Conservation (phyloP, 2,113 vertebrate species). For the Polypterus senegalus region DNA sequence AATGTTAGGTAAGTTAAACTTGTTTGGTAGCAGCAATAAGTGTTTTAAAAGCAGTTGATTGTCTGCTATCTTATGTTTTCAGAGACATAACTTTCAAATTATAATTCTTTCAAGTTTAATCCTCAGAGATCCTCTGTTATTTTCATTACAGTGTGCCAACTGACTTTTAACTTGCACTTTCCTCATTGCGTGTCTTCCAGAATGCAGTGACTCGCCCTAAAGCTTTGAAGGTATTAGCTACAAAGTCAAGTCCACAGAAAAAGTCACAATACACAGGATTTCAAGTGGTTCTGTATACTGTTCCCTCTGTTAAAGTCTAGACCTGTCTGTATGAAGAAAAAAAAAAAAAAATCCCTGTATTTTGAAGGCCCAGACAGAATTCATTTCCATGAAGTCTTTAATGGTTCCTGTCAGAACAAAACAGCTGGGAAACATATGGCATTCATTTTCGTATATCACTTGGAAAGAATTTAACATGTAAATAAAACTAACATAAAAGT, state of each 20-base stretch:
- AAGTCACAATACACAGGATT: neutral
- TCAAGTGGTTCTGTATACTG: neutral
- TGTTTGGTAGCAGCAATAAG: too few species aligned
- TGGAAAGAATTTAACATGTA: slow-evolving; percentile 68
- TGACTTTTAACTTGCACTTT: neutral
- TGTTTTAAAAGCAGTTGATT: too few species aligned
- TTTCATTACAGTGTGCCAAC: neutral
- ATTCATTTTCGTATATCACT: slow-evolving; percentile 68
- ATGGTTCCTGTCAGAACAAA: slow-evolving; percentile 57
- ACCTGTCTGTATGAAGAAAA: slow-evolving; percentile 40
- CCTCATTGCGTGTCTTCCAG: neutral
- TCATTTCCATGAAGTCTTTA: slow-evolving; percentile 55
- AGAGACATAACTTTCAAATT: too few species aligned
- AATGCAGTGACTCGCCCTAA: neutral
- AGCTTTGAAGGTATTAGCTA: neutral
- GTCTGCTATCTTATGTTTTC: too few species aligned
- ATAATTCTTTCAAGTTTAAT: too few species aligned
- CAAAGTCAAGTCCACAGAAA: neutral
- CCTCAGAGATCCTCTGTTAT: too few species aligned
- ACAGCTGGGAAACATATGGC: slow-evolving; percentile 70
- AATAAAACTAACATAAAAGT: slow-evolving; percentile 71
- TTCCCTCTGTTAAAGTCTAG: slow-evolving; percentile 32
- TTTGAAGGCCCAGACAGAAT: slow-evolving; percentile 58
- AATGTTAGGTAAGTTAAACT: too few species aligned
- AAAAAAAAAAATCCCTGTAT: slow-evolving; percentile 37